These are phyloP conservation scores for Lagenorhynchus albirostris DNA, from an alignment of 2,113 vertebrate genomes.

Conservation along the genomic window DNA sequence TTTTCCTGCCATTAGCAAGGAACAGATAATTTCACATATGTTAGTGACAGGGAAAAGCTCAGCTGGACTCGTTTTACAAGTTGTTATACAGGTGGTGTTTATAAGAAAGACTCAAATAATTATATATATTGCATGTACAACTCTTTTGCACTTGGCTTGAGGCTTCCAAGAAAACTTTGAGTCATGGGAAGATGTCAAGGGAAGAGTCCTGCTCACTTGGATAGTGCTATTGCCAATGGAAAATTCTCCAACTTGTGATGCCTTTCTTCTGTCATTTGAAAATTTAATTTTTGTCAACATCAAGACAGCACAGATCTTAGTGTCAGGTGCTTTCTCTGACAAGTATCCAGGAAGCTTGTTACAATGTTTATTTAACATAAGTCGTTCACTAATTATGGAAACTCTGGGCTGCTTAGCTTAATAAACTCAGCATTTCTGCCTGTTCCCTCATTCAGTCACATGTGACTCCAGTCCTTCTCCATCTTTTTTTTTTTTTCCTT, in stretches of 20 bases:
- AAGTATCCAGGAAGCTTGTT: not conserved
- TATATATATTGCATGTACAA: not conserved
- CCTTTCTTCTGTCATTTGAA: not conserved
- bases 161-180: not conserved
- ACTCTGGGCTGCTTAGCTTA: not conserved
- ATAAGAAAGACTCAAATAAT: slow-evolving; percentile 19
- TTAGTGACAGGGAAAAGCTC: not conserved
- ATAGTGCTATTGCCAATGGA: not conserved
- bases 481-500: not conserved
- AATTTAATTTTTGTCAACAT: not conserved
- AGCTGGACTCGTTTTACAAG: not conserved
- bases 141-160: not conserved
- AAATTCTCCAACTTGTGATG: not conserved
- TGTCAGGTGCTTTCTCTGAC: not conserved
- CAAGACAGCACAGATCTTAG: not conserved
- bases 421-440: not conserved
- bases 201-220: not conserved
- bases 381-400: not conserved
- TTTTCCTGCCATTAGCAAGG: not conserved
- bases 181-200: not conserved
- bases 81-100: not conserved
- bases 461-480: not conserved
- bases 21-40: slow-evolving; percentile 10
- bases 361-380: not conserved
- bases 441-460: not conserved